Percentiles rank a stretch among this genome's conserved stretches.
Conservation (phyloP, 2,888 invertebrate genomes). For the Scaptomyza reducta region DNA sequence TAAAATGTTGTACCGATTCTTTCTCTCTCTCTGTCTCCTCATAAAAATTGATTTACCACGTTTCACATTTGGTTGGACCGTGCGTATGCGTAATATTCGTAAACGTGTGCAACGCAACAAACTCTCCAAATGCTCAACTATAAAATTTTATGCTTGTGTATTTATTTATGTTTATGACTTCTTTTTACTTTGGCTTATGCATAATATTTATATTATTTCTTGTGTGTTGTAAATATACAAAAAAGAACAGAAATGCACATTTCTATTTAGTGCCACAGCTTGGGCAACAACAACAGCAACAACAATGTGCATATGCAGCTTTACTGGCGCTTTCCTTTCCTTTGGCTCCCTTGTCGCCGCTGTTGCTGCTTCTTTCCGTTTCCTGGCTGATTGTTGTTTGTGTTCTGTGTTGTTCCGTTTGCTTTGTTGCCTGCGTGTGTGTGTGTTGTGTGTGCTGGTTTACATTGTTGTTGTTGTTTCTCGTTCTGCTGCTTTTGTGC, state of each 20-base stretch:
- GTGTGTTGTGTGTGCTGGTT: conserved; percentile 9
- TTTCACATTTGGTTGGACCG: conserved; percentile 36
- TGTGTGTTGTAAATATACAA: conserved; percentile 3
- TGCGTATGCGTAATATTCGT: conserved; percentile 70
- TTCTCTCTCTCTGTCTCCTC: conserved; percentile 2
- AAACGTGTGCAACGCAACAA: conserved; percentile 4
- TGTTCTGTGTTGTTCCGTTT: conserved; percentile 13
- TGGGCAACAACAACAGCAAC: conserved; percentile 19
- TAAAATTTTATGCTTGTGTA: conserved; percentile 57
- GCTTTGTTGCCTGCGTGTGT: conserved; percentile 13
- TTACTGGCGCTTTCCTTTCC: conserved; percentile 10
- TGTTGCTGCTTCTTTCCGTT: conserved; percentile 50
- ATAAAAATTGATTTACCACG: conserved; percentile 72
- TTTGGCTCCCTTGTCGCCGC: conserved; percentile 2
- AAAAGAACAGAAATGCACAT: conserved; percentile 58
- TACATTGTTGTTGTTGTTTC: conserved; percentile 14
- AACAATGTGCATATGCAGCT: conserved; percentile 48
- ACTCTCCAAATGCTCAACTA: conserved; percentile 54
- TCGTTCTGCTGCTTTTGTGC: conserved; percentile 47
- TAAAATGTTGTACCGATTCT: conserved; percentile 10
- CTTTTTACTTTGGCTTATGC: conserved; percentile 49
- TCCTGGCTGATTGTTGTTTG: conserved; percentile 47
- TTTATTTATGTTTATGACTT: conserved; percentile 9
- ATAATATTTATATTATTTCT: conserved; percentile 60
- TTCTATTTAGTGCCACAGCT: conserved; percentile 64